These are phyloP conservation scores for Cephalophus harveyi DNA, from an alignment of 2,113 vertebrate genomes.

Conservation along the genomic window DNA sequence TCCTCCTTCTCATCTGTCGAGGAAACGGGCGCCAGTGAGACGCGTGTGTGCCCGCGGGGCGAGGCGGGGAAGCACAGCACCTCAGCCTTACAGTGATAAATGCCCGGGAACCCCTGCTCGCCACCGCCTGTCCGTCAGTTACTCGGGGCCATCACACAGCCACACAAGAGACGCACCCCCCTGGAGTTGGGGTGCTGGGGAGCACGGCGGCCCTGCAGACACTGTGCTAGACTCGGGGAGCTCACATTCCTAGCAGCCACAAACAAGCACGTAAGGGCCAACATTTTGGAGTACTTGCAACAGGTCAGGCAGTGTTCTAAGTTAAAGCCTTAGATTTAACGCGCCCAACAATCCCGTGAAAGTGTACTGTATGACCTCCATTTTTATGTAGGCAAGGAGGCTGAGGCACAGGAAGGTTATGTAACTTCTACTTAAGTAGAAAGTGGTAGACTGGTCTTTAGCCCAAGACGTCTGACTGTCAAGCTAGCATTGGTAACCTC, in stretches of 20 bases:
- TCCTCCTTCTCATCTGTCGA: constrained; percentile 94
- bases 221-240: neutral
- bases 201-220: fast-evolving
- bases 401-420: neutral
- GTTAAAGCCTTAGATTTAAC: neutral
- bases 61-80: fast-evolving
- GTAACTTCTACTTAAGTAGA: neutral
- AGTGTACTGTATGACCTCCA: neutral
- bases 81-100: fast-evolving
- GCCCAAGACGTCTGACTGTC: neutral
- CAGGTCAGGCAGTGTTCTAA: neutral
- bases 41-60: fast-evolving
- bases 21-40: neutral
- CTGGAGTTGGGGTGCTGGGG: too few species aligned
- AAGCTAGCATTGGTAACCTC: neutral
- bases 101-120: fast-evolving
- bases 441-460: neutral
- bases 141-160: neutral
- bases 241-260: neutral
- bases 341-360: neutral
- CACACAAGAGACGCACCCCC: neutral
- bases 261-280: neutral
- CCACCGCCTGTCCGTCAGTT: fast-evolving
- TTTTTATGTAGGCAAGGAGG: neutral
- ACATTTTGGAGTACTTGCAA: neutral